A percentile compares a stretch with the other conserved stretches of the same genome.
phyloP scores from a whole-genome alignment of 35 echinoderm and acorn worm species.

The Patiria miniata region DNA sequence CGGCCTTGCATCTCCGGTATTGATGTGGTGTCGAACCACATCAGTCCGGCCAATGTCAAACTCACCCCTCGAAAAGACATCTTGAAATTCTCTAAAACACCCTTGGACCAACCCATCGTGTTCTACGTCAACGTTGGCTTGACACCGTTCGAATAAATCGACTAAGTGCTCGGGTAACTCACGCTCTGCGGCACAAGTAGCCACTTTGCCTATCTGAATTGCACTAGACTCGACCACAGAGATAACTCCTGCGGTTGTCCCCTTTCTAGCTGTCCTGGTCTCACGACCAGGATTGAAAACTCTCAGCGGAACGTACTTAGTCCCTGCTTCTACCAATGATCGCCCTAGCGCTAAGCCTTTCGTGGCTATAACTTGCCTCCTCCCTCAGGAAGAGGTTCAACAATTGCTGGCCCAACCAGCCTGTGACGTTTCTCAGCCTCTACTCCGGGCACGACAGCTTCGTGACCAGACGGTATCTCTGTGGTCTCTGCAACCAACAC shows the following conservation, averaged over 20 bases:
- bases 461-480: no score
- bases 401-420: background rate
- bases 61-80: no score
- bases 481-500: no score
- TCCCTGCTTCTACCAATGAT: background rate
- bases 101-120: background rate
- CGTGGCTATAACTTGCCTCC: background rate
- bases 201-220: background rate
- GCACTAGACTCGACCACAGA: background rate
- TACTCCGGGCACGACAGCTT: no score
- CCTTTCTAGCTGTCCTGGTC: background rate
- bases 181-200: background rate
- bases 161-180: constrained; percentile 8
- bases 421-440: background rate
- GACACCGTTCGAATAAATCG: background rate
- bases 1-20: no score
- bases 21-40: no score
- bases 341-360: background rate
- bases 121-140: background rate
- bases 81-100: no score
- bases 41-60: no score
- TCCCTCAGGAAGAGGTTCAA: background rate
- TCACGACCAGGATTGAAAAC: background rate
- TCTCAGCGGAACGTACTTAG: background rate
- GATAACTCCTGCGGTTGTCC: background rate